These are phyloP conservation scores for Carabus problematicus DNA, from an alignment of 2,888 invertebrate genomes.

Conservation along the genomic window DNA sequence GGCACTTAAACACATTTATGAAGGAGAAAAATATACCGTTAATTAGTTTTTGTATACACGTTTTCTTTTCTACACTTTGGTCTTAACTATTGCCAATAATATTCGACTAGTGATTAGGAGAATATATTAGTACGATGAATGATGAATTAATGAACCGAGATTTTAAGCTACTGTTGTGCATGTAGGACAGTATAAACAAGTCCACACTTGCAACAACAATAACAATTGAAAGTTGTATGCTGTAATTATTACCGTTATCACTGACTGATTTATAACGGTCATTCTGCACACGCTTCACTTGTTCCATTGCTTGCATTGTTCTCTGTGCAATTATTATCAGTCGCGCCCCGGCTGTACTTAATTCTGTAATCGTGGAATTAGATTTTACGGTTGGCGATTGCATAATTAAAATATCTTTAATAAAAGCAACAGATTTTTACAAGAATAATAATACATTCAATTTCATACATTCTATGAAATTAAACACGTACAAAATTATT, in stretches of 20 bases:
- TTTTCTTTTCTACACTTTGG: not conserved
- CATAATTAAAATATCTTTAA: conserved; percentile 31
- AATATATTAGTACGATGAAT: conserved; percentile 2
- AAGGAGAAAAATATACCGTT: conserved; percentile 18
- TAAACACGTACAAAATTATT: no score
- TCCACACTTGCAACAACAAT: not conserved
- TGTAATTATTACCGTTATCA: conserved; percentile 9
- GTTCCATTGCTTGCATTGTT: conserved; percentile 30
- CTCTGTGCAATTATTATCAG: conserved; percentile 19
- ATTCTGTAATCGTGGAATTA: conserved; percentile 25
- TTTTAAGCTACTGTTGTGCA: not conserved
- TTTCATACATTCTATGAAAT: no score
- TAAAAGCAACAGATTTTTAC: conserved; percentile 18
- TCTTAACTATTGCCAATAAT: conserved; percentile 25
- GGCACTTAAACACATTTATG: not conserved
- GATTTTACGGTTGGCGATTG: conserved; percentile 26
- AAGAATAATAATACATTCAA: no score
- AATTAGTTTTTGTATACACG: conserved; percentile 8
- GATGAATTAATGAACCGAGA: not conserved
- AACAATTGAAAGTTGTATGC: conserved; percentile 10
- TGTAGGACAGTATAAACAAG: not conserved
- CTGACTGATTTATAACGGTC: conserved; percentile 33
- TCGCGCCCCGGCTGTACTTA: conserved; percentile 4
- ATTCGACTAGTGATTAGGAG: no score
- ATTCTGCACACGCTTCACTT: conserved; percentile 30